Base-by-base conservation (phyloP, 2,113 vertebrate species). In the Rhinichthys klamathensis region DNA sequence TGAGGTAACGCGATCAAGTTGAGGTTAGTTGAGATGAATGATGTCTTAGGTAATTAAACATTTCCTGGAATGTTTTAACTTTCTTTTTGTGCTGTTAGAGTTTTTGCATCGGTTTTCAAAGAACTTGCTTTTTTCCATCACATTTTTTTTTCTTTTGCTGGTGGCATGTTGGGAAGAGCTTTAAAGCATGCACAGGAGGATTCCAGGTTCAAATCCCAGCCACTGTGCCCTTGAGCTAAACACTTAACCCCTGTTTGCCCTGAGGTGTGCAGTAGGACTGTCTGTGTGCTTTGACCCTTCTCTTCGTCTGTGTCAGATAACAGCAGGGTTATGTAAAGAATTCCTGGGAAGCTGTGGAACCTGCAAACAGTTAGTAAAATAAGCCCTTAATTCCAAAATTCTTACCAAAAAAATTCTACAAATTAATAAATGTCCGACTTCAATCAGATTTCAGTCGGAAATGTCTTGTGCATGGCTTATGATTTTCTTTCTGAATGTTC, bases 231-330 rank as follows among this genome's bases (percentile, higher is more conserved):
- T 81, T 81, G 60, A 67, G 79, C 58, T 51, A 80, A 80, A 80
- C 78, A 81, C 79, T 81, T 81, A 81, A 81, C 79, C 79, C 61
- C 44, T 63, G 61, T 32, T 81, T 81, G 79, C 79, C 79, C 79
- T 51, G 44, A 67, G 44, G 79, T 67, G 61, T 16, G 16, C 61
- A 21, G 38, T 30, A 65, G 41, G 60, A 65, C 78, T 80, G 78
- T 80, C 79, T 69, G 44, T 81, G 60, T 81, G 44, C 79, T 51
- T 35, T 69, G 79, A 81, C 79, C 79, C 60, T 11, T 80, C 25
- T 69, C 79, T 81, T 49, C 18, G 61, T 32, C 79, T 81, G 61
- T 81, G 79, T 67, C 79, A 81, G 79, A 81, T 81, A 81, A 81
- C 79, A 81, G 79, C 60, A 67, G 79, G 79, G 61, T 81, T 81